phyloP scores from a whole-genome alignment of 2,113 vertebrate species.

The Macaca fascicularis region T2T-MFA8v1.1 NC_088377.1:101686501-101687000 shows the following conservation, averaged over 20 bases:
- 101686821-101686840: background rate
- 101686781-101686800: background rate
- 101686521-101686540: constrained; percentile 12
- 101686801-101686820: background rate
- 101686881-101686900: background rate
- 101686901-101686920: constrained; percentile 44
- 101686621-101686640: background rate
- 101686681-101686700: background rate
- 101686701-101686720: background rate
- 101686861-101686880: background rate
- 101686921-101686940: constrained; percentile 56
- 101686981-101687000: constrained; percentile 46
- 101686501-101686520: constrained; percentile 50
- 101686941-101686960: constrained; percentile 49
- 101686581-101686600: background rate
- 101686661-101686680: background rate
- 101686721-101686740: background rate
- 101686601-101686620: background rate
- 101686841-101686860: constrained; percentile 42
- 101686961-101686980: constrained; percentile 50
- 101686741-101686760: background rate
- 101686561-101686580: background rate
- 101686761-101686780: background rate
- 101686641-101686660: background rate
- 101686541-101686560: background rate